A percentile compares a stretch with the other conserved stretches of the same genome.
These are phyloP conservation scores for Vanessa tameamea DNA, from an alignment of 1,140 invertebrate genomes.

Conservation along the genomic window DNA sequence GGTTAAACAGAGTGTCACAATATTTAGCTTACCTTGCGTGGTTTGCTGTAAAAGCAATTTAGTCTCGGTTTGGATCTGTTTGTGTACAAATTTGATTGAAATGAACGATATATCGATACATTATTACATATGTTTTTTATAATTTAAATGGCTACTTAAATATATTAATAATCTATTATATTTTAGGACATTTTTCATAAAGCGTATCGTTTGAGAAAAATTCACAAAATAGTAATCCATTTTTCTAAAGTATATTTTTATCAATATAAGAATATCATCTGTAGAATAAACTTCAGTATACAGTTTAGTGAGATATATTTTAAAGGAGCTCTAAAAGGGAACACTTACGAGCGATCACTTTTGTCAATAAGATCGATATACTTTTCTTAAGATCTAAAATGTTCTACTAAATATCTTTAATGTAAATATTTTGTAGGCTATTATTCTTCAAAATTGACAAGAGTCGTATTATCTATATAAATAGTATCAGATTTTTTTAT, in stretches of 20 bases:
- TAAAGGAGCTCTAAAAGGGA: background rate
- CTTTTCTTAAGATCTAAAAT: background rate
- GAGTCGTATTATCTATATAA: constrained; percentile 66
- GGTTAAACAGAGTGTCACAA: no score
- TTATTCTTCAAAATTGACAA: constrained; percentile 66
- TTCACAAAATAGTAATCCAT: background rate
- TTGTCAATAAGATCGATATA: background rate
- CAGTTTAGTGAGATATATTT: background rate
- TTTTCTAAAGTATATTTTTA: background rate
- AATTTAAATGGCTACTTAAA: no score
- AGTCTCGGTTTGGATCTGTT: no score
- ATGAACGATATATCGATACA: no score
- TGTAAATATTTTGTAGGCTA: background rate
- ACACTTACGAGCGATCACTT: background rate
- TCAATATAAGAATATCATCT: background rate
- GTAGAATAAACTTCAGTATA: background rate
- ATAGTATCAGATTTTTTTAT: constrained; percentile 65
- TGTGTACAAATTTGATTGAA: no score
- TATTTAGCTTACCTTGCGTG: no score
- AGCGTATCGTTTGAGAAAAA: no score
- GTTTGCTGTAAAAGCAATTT: no score
- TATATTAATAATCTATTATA: no score
- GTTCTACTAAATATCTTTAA: background rate
- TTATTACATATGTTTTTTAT: no score
- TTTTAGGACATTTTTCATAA: no score